Evolutionary conservation across 2,888 invertebrate species (phyloP).

Genomic region (Eupithecia insigniata): DNA sequence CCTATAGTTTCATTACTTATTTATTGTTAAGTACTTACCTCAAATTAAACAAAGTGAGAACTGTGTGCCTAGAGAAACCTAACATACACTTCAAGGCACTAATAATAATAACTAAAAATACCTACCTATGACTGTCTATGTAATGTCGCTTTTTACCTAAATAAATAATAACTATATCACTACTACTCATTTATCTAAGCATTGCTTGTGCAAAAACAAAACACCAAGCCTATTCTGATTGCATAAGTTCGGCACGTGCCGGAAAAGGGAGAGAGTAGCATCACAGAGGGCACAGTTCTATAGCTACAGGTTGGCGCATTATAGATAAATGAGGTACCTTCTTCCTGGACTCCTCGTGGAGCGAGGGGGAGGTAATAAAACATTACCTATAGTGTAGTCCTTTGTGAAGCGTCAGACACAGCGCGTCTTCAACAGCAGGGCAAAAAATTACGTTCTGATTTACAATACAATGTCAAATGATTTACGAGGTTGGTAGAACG

Average conservation of each 20-base stretch:
- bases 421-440: constrained; percentile 14
- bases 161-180: no score
- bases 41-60: no score
- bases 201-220: neutral
- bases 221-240: neutral
- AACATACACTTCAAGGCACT: no score
- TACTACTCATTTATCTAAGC: no score
- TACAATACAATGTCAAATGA: neutral
- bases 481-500: neutral
- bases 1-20: no score
- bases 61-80: no score
- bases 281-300: neutral
- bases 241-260: constrained; percentile 20
- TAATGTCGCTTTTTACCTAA: no score
- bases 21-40: no score
- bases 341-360: constrained; percentile 32
- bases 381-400: constrained; percentile 19
- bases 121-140: no score
- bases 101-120: no score
- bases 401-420: constrained; percentile 10
- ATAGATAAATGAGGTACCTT: constrained; percentile 20
- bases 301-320: constrained; percentile 30
- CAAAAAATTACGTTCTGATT: neutral
- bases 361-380: constrained; percentile 26
- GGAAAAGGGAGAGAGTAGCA: neutral